Percentiles rank a stretch among this genome's conserved stretches.
These are phyloP conservation scores for Elaeidobius kamerunicus DNA, from an alignment of 2,888 invertebrate genomes.

Conservation along the genomic window DNA sequence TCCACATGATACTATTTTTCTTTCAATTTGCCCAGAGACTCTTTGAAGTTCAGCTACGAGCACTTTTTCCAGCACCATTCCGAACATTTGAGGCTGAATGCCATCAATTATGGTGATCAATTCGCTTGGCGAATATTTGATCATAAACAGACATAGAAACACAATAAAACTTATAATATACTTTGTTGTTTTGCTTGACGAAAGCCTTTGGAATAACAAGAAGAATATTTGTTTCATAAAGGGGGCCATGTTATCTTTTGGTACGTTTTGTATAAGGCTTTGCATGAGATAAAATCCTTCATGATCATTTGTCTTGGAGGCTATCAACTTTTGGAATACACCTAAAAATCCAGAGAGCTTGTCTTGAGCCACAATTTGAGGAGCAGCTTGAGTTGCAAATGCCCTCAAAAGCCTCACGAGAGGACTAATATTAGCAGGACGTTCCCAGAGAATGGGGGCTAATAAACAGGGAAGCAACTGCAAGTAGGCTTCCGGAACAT, in stretches of 20 bases:
- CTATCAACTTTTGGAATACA: slow-evolving; percentile 94
- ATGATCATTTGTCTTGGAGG: slow-evolving; percentile 92
- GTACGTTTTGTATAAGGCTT: slow-evolving; percentile 78
- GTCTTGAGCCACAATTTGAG: slow-evolving; percentile 64
- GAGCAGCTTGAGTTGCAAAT: slow-evolving; percentile 70
- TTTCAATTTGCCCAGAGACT: slow-evolving; percentile 76
- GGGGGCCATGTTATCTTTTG: slow-evolving; percentile 66
- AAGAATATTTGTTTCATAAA: slow-evolving; percentile 87
- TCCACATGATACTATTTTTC: slow-evolving; percentile 90
- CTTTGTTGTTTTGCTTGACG: slow-evolving; percentile 92
- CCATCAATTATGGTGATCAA: slow-evolving; percentile 79
- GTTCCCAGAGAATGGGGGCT: slow-evolving; percentile 89
- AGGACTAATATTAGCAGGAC: slow-evolving; percentile 90
- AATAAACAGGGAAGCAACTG: slow-evolving; percentile 86
- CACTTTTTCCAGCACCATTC: slow-evolving; percentile 91
- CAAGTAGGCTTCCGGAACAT: slow-evolving; percentile 81
- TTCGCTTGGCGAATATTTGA: slow-evolving; percentile 72
- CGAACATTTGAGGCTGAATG: slow-evolving; percentile 89
- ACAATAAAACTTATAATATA: slow-evolving; percentile 87
- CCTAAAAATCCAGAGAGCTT: slow-evolving; percentile 83
- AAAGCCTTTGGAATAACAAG: slow-evolving; percentile 88
- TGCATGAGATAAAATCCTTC: slow-evolving; percentile 93
- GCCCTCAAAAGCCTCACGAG: slow-evolving; percentile 88
- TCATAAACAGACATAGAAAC: slow-evolving; percentile 84
- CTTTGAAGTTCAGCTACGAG: slow-evolving; percentile 84